These are phyloP conservation scores for Meta bourneti DNA, from an alignment of 2,888 invertebrate species.

Conservation along the genomic window DNA sequence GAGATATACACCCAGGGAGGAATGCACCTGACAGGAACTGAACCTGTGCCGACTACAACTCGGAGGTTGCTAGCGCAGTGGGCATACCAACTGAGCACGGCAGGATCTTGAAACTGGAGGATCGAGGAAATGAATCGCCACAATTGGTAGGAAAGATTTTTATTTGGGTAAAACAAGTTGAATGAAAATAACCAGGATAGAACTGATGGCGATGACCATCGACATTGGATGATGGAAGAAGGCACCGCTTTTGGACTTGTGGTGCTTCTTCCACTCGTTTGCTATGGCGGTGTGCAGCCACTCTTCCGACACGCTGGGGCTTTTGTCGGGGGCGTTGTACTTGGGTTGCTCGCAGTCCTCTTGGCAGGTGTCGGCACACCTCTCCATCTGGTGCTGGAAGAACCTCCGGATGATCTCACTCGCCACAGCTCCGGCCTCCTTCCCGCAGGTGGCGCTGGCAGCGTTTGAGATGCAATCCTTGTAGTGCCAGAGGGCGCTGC, in stretches of 20 bases:
- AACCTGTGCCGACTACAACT: too few relatives aligned
- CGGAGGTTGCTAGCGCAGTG: too few relatives aligned
- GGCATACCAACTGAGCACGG: too few relatives aligned
- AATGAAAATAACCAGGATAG: background rate
- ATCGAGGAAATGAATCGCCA: too few relatives aligned
- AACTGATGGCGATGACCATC: background rate
- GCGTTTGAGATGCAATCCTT: conserved; percentile 33
- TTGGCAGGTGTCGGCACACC: background rate
- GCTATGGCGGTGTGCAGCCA: background rate
- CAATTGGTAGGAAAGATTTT: too few relatives aligned
- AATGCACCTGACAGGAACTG: too few relatives aligned
- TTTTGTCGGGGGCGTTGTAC: background rate
- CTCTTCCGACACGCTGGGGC: background rate
- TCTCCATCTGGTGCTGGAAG: conserved; percentile 7
- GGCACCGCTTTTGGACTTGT: background rate
- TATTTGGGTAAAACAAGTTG: too few relatives aligned
- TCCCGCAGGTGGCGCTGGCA: conserved; percentile 12
- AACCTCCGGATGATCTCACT: conserved; percentile 31
- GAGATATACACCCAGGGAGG: too few relatives aligned
- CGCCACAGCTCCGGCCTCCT: conserved; percentile 18
- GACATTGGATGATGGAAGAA: background rate
- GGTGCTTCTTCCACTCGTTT: conserved; percentile 18
- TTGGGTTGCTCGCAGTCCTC: background rate
- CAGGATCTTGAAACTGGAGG: too few relatives aligned
- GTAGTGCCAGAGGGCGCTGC: conserved; percentile 37